A percentile compares a stretch with the other conserved stretches of the same genome.
These are phyloP conservation scores for Ophthalmolycus amberensis DNA, from an alignment of 2,113 vertebrate genomes.

Conservation along the genomic window DNA sequence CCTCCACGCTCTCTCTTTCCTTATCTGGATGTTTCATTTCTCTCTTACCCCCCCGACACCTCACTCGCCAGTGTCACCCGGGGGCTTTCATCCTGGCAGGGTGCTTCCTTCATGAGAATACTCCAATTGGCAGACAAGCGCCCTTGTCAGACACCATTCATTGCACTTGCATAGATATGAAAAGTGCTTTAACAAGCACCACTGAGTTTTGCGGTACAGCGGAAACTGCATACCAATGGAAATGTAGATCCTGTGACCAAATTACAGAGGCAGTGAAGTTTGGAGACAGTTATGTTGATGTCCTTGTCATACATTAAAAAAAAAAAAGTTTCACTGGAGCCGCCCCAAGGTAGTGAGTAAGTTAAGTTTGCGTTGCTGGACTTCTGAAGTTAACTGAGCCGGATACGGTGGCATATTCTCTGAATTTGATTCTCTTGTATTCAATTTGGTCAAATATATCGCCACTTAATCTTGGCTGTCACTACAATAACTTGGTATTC, in stretches of 20 bases:
- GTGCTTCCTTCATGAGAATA: slow-evolving; percentile 75
- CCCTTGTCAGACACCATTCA: slow-evolving; percentile 80
- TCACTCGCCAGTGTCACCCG: slow-evolving; percentile 67
- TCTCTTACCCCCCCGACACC: slow-evolving; percentile 52
- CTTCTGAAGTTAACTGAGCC: slow-evolving; percentile 5
- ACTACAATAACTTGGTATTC: slow-evolving; percentile 21
- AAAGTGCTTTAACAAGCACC: slow-evolving; percentile 78
- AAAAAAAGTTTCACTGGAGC: slow-evolving; percentile 51
- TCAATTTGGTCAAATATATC: slow-evolving; percentile 1
- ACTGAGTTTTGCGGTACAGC: slow-evolving; percentile 54
- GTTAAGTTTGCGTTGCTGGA: slow-evolving; percentile 13
- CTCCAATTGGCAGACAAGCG: slow-evolving; percentile 77
- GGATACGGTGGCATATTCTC: slow-evolving; percentile 24
- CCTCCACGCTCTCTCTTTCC: slow-evolving; percentile 9
- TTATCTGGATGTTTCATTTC: slow-evolving; percentile 55
- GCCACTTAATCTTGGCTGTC: background rate
- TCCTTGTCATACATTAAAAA: slow-evolving; percentile 46
- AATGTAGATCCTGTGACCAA: slow-evolving; percentile 62
- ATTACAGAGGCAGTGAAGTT: slow-evolving; percentile 58
- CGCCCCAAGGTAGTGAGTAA: slow-evolving; percentile 18
- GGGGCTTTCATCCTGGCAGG: slow-evolving; percentile 76
- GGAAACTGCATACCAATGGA: slow-evolving; percentile 66
- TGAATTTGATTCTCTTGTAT: slow-evolving; percentile 15
- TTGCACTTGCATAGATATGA: slow-evolving; percentile 77
- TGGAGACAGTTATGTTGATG: slow-evolving; percentile 46